Evolutionary conservation across 2,888 invertebrate species (phyloP), one percentile per base, ranked within the genome.

Genomic region (Cantharis flavilabris): DNA sequence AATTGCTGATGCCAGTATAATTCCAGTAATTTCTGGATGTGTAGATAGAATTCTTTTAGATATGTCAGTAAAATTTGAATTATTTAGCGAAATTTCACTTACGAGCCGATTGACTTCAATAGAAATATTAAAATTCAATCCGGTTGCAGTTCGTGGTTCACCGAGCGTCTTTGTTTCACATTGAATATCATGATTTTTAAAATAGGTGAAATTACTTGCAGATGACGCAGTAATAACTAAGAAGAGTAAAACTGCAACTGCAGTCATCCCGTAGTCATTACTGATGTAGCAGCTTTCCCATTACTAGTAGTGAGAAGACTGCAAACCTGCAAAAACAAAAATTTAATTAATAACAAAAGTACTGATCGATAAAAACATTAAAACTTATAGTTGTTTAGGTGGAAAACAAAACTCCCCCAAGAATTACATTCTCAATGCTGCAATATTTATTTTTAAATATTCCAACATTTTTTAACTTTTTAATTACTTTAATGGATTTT

Each of bases 1-100:
- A 20, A 79, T 76, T 85, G 72, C 88, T 85, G 62, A 89, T 87
- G 76, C 89, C 86, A 82, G 88, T 85, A 86, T 84, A 11, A 88
- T 81, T 70, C 87, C 87, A 30, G 84, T 76, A 76, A 91, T 86
- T 71, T 84, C 84, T 11, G 84, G 87, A 26, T 91, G 88, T 75
- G 90, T 89, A 13, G 90, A 89, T 79, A 90, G 89, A 16, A 91
- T 87, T 73, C 90, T 89, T 10, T 90, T 90, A 9, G 91, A 83
- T 28, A 85, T 80, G 69, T 76, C 76, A 28, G 85, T 83, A 76
- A 85, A 84, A 74, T 81, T 82, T 64, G 79, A 72, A 65, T 72
- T 73, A 71, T 80, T 81, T 28, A 76, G 73, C 49, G 81, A 81
- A 67, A 83, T 79, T 78, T 82, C 82, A 65, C 70, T 75, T 72